Conservation (phyloP, 2,888 invertebrate species). For the Sericinus montela region DNA sequence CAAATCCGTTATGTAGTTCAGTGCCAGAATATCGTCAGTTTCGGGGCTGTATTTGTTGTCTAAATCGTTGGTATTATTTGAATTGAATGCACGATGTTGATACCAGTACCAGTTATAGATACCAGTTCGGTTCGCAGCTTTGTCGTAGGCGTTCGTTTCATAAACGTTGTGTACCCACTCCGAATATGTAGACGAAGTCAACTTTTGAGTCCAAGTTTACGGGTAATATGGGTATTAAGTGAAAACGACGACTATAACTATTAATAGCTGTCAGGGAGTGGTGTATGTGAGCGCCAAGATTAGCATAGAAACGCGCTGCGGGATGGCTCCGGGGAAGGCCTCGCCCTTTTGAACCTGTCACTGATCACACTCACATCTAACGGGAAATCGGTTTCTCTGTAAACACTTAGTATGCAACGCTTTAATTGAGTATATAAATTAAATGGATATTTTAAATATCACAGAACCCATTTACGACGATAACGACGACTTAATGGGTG, state of each 20-base stretch:
- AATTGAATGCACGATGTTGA: constrained; percentile 76
- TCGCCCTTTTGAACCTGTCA: constrained; percentile 74
- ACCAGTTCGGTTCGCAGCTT: constrained; percentile 64
- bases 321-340: constrained; percentile 62
- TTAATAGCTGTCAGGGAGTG: constrained; percentile 69
- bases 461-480: constrained; percentile 18
- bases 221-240: constrained; percentile 55
- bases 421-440: constrained; percentile 21
- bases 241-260: constrained; percentile 64
- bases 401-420: constrained; percentile 21
- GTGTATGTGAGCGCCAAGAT: constrained; percentile 65
- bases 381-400: constrained; percentile 65
- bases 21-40: constrained; percentile 72
- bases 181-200: constrained; percentile 54
- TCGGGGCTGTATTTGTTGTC: constrained; percentile 70
- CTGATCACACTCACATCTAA: constrained; percentile 66
- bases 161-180: constrained; percentile 63
- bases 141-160: constrained; percentile 66
- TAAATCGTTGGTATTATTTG: constrained; percentile 76
- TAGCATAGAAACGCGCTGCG: constrained; percentile 73
- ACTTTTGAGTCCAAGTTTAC: constrained; percentile 37
- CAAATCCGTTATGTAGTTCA: constrained; percentile 58
- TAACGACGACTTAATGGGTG: constrained; percentile 19
- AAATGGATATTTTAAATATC: constrained; percentile 20
- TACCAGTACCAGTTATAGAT: no score